Evolutionary conservation across 2,888 invertebrate species (phyloP).

Genomic region (Rhopalosiphum nymphaeae): DNA sequence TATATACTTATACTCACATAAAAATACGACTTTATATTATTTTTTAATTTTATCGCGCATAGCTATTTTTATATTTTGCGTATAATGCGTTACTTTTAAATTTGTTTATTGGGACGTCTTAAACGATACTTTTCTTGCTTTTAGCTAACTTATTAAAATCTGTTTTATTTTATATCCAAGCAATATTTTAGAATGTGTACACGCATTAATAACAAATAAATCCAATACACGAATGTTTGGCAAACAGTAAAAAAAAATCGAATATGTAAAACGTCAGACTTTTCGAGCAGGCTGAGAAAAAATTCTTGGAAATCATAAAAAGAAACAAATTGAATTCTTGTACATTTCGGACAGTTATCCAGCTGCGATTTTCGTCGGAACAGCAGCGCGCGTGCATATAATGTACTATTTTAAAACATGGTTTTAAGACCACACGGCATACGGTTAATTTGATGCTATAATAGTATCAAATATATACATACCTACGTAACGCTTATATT

Average conservation of each 20-base stretch:
- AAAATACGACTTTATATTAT: not conserved
- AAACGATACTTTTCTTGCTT: not conserved
- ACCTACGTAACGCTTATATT: not conserved
- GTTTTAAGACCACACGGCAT: not conserved
- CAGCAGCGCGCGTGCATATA: not conserved
- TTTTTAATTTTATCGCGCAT: not conserved
- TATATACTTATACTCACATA: not conserved
- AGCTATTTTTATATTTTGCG: not conserved
- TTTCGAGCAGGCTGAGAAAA: not conserved
- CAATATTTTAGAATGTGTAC: not conserved
- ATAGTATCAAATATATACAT: not conserved
- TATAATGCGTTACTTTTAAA: not conserved
- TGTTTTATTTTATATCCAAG: not conserved
- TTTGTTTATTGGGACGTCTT: not conserved
- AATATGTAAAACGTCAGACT: not conserved
- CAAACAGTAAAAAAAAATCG: not conserved
- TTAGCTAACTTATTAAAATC: not conserved
- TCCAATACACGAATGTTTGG: not conserved
- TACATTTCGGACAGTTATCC: constrained; percentile 10
- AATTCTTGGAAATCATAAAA: constrained; percentile 30
- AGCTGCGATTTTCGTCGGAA: constrained; percentile 3
- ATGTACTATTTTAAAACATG: not conserved
- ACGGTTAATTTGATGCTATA: not conserved
- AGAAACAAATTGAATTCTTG: not conserved
- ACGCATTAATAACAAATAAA: constrained; percentile 3